Evolutionary conservation across 1,140 invertebrate genomes (phyloP), one percentile per base, ranked within the genome.

Genomic region (Bombus balteatus): DNA sequence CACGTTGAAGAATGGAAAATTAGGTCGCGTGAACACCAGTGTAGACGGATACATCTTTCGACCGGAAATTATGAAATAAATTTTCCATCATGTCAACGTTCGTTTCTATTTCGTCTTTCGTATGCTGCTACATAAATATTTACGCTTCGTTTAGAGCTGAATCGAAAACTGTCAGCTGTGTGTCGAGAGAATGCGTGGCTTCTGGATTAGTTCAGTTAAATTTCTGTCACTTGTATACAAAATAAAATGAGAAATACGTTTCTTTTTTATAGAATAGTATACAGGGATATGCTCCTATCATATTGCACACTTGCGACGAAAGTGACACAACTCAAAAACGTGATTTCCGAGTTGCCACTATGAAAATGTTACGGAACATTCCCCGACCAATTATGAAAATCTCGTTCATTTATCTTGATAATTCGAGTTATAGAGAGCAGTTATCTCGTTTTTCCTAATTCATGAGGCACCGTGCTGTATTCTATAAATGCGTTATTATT

Each of bases 51-150:
- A 74, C 65, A 83, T 87, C 86, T 75, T 75, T 32, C 28, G 32
- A 65, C 81, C 71, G 87, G 87, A 86, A 78, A 86, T 86, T 83
- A 86, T 68, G 79, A 83, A 89, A 88, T 75, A 86, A 88, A 88
- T 65, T 81, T 89, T 73, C 18, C 83, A 43, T 76, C 70, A 79
- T 34, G 47, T 73, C 37, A 75, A 68, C 59, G 28, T 53, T 34
- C 34, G 34, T 57, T 39, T 39, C 3, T 25, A 47, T 70, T 47
- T 12, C 25, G n/a, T 15, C 34, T 37, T 43, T 43, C 32, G 4
- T 28, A 34, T 9, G 32, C 3, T 77, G 57, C 28, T 65, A n/a
- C 13, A 22, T 15, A 39, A 81, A 81, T 32, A 37, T 68, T 71
- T 41, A 37, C 25, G 43, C 25, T 8, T 39, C 43, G 22, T 65